Conservation (phyloP, 37 sponge, comb jelly and placozoan genomes). For the Bolinopsis microptera region DNA sequence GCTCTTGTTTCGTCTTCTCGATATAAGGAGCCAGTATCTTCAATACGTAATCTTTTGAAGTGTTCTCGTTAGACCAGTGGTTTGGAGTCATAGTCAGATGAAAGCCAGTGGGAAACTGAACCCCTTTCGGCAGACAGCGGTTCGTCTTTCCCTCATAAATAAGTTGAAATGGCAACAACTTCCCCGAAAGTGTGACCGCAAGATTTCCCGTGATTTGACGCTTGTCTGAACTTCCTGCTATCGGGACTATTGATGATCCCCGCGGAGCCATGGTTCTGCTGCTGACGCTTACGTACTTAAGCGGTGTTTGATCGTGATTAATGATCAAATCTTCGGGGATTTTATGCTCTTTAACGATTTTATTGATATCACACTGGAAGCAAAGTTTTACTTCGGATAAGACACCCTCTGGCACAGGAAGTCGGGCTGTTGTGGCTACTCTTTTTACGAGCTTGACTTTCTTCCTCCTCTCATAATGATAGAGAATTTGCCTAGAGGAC, state of each 20-base stretch:
- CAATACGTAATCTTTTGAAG: background rate
- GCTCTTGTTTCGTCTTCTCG: background rate
- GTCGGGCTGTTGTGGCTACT: no score
- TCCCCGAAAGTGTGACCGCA: slow-evolving; percentile 58
- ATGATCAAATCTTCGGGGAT: slow-evolving; percentile 45
- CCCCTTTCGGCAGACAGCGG: no score
- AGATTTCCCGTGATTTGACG: slow-evolving; percentile 64
- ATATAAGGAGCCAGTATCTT: background rate
- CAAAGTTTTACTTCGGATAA: slow-evolving; percentile 9
- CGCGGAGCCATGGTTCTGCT: slow-evolving; percentile 39
- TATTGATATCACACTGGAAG: slow-evolving; percentile 9
- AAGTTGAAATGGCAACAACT: slow-evolving; percentile 62
- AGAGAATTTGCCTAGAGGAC: no score
- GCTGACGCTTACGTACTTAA: slow-evolving; percentile 37
- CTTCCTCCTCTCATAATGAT: no score
- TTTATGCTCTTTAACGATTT: background rate
- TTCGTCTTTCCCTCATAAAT: slow-evolving; percentile 62
- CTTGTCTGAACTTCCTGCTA: slow-evolving; percentile 53
- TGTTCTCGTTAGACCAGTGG: background rate
- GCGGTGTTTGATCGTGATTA: slow-evolving; percentile 64
- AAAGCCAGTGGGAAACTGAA: background rate
- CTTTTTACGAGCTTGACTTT: no score
- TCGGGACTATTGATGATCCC: background rate
- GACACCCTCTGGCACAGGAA: no score
- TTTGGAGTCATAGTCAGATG: background rate